A percentile compares a stretch with the other conserved stretches of the same genome.
Conservation (phyloP, 2,113 vertebrate genomes). For the Rhinoptilus africanus region DNA sequence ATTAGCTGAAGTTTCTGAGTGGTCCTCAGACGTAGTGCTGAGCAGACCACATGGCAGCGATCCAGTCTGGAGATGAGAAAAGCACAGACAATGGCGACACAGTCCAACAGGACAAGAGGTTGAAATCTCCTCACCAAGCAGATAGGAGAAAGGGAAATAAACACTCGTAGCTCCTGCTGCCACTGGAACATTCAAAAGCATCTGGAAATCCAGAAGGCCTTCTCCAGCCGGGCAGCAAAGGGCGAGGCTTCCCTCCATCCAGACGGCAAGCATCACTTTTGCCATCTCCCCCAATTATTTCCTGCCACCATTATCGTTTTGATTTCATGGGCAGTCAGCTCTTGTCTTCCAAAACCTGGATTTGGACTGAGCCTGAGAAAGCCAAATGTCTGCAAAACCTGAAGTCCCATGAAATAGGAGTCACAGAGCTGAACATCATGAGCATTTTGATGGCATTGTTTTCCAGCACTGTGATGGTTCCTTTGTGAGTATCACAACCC, state of each 20-base stretch:
- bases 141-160: slow-evolving; percentile 61
- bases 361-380: slow-evolving; percentile 41
- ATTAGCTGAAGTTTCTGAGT: slow-evolving; percentile 70
- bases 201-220: slow-evolving; percentile 65
- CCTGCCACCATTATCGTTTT: neutral
- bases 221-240: slow-evolving; percentile 43
- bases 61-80: slow-evolving; percentile 68
- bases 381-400: slow-evolving; percentile 57
- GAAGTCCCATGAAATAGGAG: slow-evolving; percentile 46
- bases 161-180: slow-evolving; percentile 52
- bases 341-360: slow-evolving; percentile 35
- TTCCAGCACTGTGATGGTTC: neutral
- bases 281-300: slow-evolving; percentile 44
- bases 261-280: neutral
- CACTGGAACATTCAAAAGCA: slow-evolving; percentile 49
- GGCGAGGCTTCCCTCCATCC: slow-evolving; percentile 32
- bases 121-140: slow-evolving; percentile 64
- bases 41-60: slow-evolving; percentile 68
- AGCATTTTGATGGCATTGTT: neutral
- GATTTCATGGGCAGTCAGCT: slow-evolving; percentile 34
- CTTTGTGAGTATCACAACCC: neutral
- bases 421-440: slow-evolving; percentile 24
- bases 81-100: slow-evolving; percentile 57
- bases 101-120: slow-evolving; percentile 68
- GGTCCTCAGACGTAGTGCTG: slow-evolving; percentile 64